Evolutionary conservation across 92 coral and sea anemone species (phyloP).

Genomic region (Muricea muricata): DNA sequence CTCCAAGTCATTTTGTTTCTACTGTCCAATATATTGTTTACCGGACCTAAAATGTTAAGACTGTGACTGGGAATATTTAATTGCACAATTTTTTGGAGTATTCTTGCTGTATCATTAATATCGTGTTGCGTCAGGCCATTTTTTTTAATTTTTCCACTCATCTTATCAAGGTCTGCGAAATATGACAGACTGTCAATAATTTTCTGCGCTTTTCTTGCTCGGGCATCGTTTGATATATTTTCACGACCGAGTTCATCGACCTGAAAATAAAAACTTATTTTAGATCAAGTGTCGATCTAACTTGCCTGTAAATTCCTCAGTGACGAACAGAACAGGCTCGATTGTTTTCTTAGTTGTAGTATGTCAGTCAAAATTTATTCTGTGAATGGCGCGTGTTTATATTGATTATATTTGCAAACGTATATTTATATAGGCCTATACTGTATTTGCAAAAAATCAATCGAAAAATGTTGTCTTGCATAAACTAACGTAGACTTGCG

Average conservation of each 20-base stretch:
- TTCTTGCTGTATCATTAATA: not conserved
- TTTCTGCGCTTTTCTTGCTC: not conserved
- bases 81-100: conserved; percentile 3
- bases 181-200: not conserved
- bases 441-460: too few species aligned
- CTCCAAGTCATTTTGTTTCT: conserved; percentile 17
- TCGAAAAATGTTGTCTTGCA: too few species aligned
- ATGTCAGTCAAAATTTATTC: too few species aligned
- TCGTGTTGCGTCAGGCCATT: not conserved
- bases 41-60: conserved; percentile 7
- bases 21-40: conserved; percentile 21
- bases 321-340: too few species aligned
- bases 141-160: not conserved
- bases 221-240: not conserved
- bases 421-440: too few species aligned
- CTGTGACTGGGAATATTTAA: conserved; percentile 1
- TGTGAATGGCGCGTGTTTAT: too few species aligned
- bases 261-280: not conserved
- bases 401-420: too few species aligned
- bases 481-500: too few species aligned
- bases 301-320: too few species aligned
- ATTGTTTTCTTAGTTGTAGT: too few species aligned
- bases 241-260: not conserved
- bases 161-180: not conserved
- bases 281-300: too few species aligned